Evolutionary conservation across 2,888 invertebrate species (phyloP).

Genomic region (Eledona agricola): DNA sequence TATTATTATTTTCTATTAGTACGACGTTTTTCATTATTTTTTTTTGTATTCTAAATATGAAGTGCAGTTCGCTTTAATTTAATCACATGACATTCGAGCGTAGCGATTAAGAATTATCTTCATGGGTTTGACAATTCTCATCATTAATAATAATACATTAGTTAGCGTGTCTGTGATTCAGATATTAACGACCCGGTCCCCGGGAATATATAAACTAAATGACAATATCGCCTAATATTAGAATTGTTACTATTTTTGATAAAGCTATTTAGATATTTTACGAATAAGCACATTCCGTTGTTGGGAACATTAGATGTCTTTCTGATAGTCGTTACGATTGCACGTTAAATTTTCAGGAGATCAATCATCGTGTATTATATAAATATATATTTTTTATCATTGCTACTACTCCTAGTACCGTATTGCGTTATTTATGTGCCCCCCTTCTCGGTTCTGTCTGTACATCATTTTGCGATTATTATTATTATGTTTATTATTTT

Average conservation of each 20-base stretch:
- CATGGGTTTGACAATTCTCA: too few relatives aligned
- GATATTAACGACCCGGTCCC: constrained; percentile 38
- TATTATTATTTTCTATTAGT: constrained; percentile 42
- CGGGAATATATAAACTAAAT: constrained; percentile 38
- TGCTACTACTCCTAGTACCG: too few relatives aligned
- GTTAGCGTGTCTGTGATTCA: constrained; percentile 56
- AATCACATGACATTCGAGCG: constrained; percentile 29
- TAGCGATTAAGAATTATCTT: too few relatives aligned
- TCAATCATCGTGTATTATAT: constrained; percentile 35
- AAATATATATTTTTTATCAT: too few relatives aligned
- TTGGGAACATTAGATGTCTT: constrained; percentile 44
- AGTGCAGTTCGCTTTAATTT: constrained; percentile 1
- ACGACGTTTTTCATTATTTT: constrained; percentile 22
- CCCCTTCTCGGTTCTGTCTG: too few relatives aligned
- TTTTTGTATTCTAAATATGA: constrained; percentile 6
- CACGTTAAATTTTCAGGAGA: constrained; percentile 36
- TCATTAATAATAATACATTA: too few relatives aligned
- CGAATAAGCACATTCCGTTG: constrained; percentile 41
- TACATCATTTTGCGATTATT: too few relatives aligned
- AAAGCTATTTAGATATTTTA: constrained; percentile 28
- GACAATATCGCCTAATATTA: constrained; percentile 38
- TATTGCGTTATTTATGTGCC: too few relatives aligned
- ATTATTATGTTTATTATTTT: too few relatives aligned
- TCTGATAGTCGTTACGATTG: constrained; percentile 47
- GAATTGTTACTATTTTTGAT: constrained; percentile 44